phyloP scores from a whole-genome alignment of 1,140 invertebrate genomes.

The Manduca sexta region DNA sequence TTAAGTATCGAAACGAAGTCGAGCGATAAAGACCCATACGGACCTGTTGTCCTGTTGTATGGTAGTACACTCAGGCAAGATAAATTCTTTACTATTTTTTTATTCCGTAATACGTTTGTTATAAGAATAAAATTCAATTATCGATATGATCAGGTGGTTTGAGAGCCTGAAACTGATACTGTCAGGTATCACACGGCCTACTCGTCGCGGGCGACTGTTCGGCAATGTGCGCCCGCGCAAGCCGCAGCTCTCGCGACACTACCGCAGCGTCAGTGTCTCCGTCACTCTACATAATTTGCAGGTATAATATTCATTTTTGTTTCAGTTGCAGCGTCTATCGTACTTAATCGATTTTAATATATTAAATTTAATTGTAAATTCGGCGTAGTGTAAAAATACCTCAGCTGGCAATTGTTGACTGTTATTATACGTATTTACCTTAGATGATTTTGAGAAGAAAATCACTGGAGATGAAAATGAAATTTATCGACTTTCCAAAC shows the following conservation, averaged over 20 bases:
- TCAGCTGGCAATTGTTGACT: too few relatives aligned
- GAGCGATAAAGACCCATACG: constrained; percentile 79
- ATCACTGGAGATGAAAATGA: too few relatives aligned
- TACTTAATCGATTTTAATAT: not conserved
- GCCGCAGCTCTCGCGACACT: constrained; percentile 94
- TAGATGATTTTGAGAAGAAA: too few relatives aligned
- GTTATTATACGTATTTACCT: too few relatives aligned
- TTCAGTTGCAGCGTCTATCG: not conserved
- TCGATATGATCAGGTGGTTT: constrained; percentile 81
- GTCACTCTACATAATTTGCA: constrained; percentile 92
- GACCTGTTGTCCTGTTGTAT: constrained; percentile 88
- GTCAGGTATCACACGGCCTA: constrained; percentile 96
- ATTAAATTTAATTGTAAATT: too few relatives aligned
- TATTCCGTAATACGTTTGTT: too few relatives aligned
- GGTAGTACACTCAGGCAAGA: constrained; percentile 85
- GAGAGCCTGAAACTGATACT: constrained; percentile 96
- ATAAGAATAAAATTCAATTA: not conserved
- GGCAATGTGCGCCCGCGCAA: constrained; percentile 88
- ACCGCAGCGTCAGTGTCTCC: constrained; percentile 89
- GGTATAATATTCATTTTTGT: constrained; percentile 61
- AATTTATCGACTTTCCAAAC: too few relatives aligned
- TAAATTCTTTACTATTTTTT: not conserved
- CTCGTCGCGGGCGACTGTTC: constrained; percentile 91
- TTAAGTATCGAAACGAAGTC: constrained; percentile 92
- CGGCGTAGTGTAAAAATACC: too few relatives aligned